phyloP scores from a whole-genome alignment of 2,797 vertebrate genomes.

The Heteromormyrus szaboi region DNA sequence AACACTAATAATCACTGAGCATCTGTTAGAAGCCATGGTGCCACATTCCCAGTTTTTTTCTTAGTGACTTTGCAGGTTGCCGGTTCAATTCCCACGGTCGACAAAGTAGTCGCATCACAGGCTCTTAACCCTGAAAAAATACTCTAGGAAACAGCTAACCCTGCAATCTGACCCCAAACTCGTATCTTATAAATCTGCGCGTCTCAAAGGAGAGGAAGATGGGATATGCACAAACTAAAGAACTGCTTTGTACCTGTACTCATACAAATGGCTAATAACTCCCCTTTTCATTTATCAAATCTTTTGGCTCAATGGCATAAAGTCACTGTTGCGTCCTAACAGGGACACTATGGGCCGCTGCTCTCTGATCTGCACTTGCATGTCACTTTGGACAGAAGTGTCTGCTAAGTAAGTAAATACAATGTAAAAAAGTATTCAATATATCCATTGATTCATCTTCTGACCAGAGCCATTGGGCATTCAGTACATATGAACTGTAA shows the following conservation, averaged over 20 bases:
- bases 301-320: background rate
- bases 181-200: background rate
- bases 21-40: background rate
- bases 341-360: background rate
- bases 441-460: background rate
- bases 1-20: background rate
- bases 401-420: background rate
- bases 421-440: background rate
- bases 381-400: background rate
- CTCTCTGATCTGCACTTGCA: background rate
- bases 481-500: background rate
- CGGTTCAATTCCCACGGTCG: background rate
- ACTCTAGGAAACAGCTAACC: background rate
- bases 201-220: background rate
- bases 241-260: background rate
- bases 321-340: background rate
- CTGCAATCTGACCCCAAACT: background rate
- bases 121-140: background rate
- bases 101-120: background rate
- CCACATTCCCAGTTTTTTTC: background rate
- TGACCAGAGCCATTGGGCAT: background rate
- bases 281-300: background rate
- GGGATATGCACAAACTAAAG: background rate
- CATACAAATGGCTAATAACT: background rate
- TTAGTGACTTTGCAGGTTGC: background rate